Base-by-base conservation (phyloP, 2,113 vertebrate genomes). In the Percina caprodes region DNA sequence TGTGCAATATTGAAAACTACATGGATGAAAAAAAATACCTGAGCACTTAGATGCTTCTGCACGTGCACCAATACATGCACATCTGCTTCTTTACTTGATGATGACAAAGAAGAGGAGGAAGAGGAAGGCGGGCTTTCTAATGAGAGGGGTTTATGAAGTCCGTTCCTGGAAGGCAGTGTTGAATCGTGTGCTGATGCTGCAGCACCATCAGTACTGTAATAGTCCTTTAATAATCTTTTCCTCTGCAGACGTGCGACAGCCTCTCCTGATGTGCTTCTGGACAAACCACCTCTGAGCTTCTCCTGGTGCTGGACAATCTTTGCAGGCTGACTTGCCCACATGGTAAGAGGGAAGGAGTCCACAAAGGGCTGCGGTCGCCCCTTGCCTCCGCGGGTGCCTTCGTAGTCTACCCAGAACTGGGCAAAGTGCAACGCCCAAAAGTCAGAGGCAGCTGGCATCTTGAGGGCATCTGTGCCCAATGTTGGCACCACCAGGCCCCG, bases 361-460 rank as follows among this genome's bases (percentile, higher is more conserved):
- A 99, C 95, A 68, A 98, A 99, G 45, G 94, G 96, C 88, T 99
- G 2, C 0, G 98, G 98, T 7, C 98, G 91, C 12, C 97, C 97
- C 33, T 90, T 97, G 2, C 97, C 96, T 33, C 96, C 96, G 15
- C 95, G 96, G 0, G 89, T 95, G 68, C 97, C 97, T 91, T 99
- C 98, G 0, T 96, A 99, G 94, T 99, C 98, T 82, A 99, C 94
- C 98, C 98, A 99, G 93, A 99, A 99, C 79, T 99, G 98, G 46
- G 97, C 95, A 88, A 97, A 99, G 88, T 98, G 96, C 69, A 99
- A 69, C 0, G 97, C 96, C 98, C 98, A 99, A 76, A 99, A 94
- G 93, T 99, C 98, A 0, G 94, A 93, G 76, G 96, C 97, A 45
- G 98, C 96, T 33, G 96, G 96, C 75, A 94, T 94, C 90, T 97